Percentiles rank a stretch among this genome's conserved stretches.
Conservation (phyloP, 2,113 vertebrate genomes). For the Takifugu flavidus region DNA sequence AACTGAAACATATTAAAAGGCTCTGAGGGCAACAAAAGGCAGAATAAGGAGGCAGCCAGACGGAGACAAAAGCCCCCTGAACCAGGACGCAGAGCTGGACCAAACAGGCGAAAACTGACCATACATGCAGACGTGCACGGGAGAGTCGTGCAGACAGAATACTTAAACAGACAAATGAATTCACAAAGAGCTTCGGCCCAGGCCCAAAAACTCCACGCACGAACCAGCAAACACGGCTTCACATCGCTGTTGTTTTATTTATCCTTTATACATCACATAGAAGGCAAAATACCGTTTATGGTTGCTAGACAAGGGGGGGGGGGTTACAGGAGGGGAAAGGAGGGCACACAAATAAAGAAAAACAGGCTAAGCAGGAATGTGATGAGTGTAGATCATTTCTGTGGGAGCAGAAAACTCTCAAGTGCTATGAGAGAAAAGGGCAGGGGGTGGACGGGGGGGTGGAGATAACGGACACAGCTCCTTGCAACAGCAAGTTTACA, state of each 20-base stretch:
- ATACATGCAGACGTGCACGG: constrained; percentile 25
- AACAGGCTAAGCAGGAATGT: constrained; percentile 51
- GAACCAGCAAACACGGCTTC: constrained; percentile 31
- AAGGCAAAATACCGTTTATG: constrained; percentile 50
- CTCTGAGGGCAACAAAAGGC: constrained; percentile 55
- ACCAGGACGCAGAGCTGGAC: constrained; percentile 50
- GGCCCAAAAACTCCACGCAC: not conserved
- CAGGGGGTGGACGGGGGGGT: not conserved
- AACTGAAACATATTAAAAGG: constrained; percentile 74
- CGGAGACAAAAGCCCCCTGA: constrained; percentile 56
- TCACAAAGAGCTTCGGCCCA: constrained; percentile 11
- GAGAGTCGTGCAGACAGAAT: constrained; percentile 53
- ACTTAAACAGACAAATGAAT: constrained; percentile 51
- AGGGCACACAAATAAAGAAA: constrained; percentile 54
- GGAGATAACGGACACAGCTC: constrained; percentile 27
- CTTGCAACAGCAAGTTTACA: constrained; percentile 32
- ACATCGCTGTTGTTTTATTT: constrained; percentile 60
- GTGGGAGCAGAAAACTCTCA: constrained; percentile 58
- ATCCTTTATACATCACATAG: constrained; percentile 55
- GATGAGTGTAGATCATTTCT: constrained; percentile 53
- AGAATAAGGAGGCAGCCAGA: constrained; percentile 64
- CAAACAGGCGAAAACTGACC: constrained; percentile 47
- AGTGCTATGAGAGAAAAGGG: constrained; percentile 56
- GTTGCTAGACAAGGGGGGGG: constrained; percentile 45
- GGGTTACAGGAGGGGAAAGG: constrained; percentile 36